Conservation (phyloP, 2,888 invertebrate genomes). For the Phyllotreta cruciferae region DNA sequence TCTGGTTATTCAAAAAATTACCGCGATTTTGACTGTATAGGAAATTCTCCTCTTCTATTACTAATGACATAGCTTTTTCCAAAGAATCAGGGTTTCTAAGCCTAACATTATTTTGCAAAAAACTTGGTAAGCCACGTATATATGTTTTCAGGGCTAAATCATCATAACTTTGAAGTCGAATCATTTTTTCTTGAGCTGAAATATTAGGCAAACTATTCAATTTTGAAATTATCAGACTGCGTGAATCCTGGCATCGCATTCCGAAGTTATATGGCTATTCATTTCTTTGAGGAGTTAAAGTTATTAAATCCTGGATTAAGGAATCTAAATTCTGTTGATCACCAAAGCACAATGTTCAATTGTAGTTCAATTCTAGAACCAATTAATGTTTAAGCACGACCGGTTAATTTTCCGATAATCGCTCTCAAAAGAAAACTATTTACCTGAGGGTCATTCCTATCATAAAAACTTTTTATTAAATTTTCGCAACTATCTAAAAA, state of each 20-base stretch:
- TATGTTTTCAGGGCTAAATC: constrained; percentile 12
- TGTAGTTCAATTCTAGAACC: constrained; percentile 9
- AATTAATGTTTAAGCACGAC: not conserved
- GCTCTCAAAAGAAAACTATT: not conserved
- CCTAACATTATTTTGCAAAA: constrained; percentile 10
- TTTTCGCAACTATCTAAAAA: constrained; percentile 4
- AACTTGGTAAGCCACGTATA: constrained; percentile 12
- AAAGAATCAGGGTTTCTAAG: constrained; percentile 10
- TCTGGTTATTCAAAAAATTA: not conserved
- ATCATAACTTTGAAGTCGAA: not conserved
- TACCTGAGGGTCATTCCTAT: not conserved
- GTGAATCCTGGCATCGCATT: constrained; percentile 3
- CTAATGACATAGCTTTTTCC: constrained; percentile 13
- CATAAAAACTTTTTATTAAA: not conserved
- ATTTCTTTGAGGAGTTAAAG: not conserved
- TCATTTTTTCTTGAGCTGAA: not conserved
- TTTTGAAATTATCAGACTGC: constrained; percentile 2
- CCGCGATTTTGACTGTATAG: not conserved
- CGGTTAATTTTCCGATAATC: constrained; percentile 1
- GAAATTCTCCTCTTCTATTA: constrained; percentile 12
- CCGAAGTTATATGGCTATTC: constrained; percentile 2
- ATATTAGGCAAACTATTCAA: not conserved
- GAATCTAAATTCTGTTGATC: constrained; percentile 4
- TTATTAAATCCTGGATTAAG: constrained; percentile 6
- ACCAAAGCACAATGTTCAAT: not conserved